Conservation (phyloP, 2,797 vertebrate genomes). For the Orientallactaga sibirica region DNA sequence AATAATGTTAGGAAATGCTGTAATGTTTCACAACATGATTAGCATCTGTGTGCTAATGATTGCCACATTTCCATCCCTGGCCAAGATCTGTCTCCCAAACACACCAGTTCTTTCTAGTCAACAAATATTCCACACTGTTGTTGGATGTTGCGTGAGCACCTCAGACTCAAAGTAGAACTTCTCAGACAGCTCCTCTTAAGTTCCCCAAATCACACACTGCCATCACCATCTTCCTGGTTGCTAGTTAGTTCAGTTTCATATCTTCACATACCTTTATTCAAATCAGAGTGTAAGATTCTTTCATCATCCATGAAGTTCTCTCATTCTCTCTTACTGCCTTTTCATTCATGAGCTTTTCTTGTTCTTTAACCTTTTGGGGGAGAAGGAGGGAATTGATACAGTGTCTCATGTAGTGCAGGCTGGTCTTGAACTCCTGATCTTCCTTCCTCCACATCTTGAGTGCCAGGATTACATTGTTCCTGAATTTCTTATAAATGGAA, state of each 20-base stretch:
- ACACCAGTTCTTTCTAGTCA: constrained; percentile 17
- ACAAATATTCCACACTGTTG: constrained; percentile 14
- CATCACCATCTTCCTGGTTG: constrained; percentile 22
- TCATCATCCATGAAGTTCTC: not conserved
- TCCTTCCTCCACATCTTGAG: too few species aligned
- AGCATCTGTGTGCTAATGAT: constrained; percentile 72
- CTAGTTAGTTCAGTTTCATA: not conserved
- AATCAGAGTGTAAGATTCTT: not conserved
- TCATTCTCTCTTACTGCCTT: not conserved
- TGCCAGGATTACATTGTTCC: not conserved
- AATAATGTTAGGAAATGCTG: constrained; percentile 45
- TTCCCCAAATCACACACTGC: not conserved
- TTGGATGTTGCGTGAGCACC: not conserved
- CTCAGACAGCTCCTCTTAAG: not conserved
- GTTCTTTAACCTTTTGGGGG: constrained; percentile 29
- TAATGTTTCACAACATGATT: constrained; percentile 42
- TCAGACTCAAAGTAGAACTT: constrained; percentile 33
- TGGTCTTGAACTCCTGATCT: too few species aligned
- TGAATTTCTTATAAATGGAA: constrained; percentile 42
- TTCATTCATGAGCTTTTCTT: constrained; percentile 45
- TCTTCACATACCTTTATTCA: not conserved
- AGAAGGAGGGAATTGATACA: not conserved
- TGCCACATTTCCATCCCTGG: constrained; percentile 68
- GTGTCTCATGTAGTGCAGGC: too few species aligned
- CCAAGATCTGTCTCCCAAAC: constrained; percentile 44